These are phyloP conservation scores for Euwallacea fornicatus DNA, from an alignment of 1,140 invertebrate genomes.

Conservation along the genomic window DNA sequence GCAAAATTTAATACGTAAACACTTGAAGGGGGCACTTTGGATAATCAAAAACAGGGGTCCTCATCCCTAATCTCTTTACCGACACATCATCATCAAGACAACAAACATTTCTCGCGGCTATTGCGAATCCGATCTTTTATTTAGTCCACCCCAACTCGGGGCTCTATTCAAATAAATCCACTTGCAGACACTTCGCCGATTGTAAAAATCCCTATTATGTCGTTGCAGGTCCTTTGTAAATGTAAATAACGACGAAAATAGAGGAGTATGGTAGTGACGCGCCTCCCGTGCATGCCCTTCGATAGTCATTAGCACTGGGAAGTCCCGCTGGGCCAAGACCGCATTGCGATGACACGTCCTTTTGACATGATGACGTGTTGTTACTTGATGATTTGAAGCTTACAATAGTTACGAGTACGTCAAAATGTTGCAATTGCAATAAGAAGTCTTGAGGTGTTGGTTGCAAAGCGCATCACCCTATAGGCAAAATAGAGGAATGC, in stretches of 20 bases:
- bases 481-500: too few species aligned
- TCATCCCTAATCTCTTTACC: slow-evolving; percentile 50
- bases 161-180: slow-evolving; percentile 48
- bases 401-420: too few species aligned
- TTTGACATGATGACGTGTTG: neutral
- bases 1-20: slow-evolving; percentile 36
- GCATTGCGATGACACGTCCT: slow-evolving; percentile 43
- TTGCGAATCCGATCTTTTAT: slow-evolving; percentile 31
- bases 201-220: slow-evolving; percentile 52
- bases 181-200: slow-evolving; percentile 48
- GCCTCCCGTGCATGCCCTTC: slow-evolving; percentile 40
- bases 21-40: slow-evolving; percentile 47
- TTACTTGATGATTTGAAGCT: neutral
- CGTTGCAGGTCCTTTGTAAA: slow-evolving; percentile 45
- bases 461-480: too few species aligned
- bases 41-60: slow-evolving; percentile 49
- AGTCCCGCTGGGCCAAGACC: slow-evolving; percentile 41
- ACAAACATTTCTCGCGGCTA: slow-evolving; percentile 45
- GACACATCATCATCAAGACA: slow-evolving; percentile 51
- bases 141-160: slow-evolving; percentile 13
- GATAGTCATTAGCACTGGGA: slow-evolving; percentile 49
- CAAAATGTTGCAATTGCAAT: too few species aligned
- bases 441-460: too few species aligned
- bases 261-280: slow-evolving; percentile 46
- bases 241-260: slow-evolving; percentile 49